A percentile compares a stretch with the other conserved stretches of the same genome.
Evolutionary conservation across 2,113 vertebrate genomes (phyloP).

Genomic region (Eulemur macaco): DNA sequence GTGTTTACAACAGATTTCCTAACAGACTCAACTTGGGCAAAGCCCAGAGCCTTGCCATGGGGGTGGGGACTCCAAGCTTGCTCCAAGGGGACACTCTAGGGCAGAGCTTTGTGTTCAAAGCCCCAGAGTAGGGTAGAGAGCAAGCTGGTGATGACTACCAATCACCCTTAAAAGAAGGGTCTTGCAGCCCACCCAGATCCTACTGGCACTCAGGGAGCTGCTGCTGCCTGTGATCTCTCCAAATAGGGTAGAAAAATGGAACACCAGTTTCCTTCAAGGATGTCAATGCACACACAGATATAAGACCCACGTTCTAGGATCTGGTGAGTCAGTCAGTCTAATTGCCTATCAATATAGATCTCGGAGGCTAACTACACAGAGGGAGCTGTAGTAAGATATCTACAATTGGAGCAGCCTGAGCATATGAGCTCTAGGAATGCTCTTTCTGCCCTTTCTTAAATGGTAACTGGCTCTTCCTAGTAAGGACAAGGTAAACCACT

Average conservation of each 20-base stretch:
- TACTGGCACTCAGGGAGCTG: not conserved
- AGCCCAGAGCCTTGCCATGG: constrained; percentile 53
- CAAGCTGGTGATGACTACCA: not conserved
- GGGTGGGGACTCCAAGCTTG: not conserved
- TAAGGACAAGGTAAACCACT: constrained; percentile 23
- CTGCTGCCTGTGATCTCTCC: not conserved
- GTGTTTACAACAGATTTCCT: constrained; percentile 81
- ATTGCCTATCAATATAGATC: not conserved
- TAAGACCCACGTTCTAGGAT: not conserved
- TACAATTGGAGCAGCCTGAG: not conserved
- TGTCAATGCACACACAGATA: not conserved
- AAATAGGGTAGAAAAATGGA: not conserved
- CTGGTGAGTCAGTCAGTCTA: not conserved
- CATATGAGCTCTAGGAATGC: not conserved
- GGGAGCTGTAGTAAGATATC: not conserved
- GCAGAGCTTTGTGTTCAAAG: not conserved
- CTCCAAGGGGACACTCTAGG: not conserved
- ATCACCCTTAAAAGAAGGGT: not conserved
- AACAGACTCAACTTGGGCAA: constrained; percentile 78
- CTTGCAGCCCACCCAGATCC: not conserved
- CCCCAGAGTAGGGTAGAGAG: not conserved
- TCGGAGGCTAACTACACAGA: not conserved
- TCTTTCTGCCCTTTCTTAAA: constrained; percentile 11
- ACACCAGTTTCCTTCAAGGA: not conserved
- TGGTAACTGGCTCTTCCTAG: constrained; percentile 50